These are phyloP conservation scores for Bos indicus DNA, from an alignment of 2,113 vertebrate species.

Conservation along the genomic window DNA sequence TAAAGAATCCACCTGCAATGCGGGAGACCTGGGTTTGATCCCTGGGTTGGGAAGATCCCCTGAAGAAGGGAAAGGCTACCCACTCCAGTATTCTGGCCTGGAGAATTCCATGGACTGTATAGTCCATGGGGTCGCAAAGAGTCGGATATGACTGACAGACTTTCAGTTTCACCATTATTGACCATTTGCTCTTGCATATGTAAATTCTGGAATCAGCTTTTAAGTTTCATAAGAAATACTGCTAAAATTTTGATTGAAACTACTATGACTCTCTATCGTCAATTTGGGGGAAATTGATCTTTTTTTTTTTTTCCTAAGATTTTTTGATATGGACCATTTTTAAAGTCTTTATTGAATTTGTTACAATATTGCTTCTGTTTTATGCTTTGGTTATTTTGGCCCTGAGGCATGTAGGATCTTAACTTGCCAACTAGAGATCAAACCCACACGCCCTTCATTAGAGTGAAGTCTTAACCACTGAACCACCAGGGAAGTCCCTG, in stretches of 20 bases:
- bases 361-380: neutral
- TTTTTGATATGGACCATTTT: neutral
- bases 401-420: neutral
- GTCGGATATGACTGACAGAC: neutral
- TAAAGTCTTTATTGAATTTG: neutral
- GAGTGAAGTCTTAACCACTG: neutral
- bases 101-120: neutral
- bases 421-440: neutral
- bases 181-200: neutral
- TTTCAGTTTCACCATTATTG: neutral
- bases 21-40: neutral
- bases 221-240: neutral
- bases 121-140: neutral
- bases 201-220: slow-evolving; percentile 2
- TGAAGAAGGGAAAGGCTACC: neutral
- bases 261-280: neutral
- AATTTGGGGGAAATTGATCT: neutral
- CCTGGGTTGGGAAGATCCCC: neutral
- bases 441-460: neutral
- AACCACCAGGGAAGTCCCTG: neutral
- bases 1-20: neutral
- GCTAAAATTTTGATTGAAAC: neutral
- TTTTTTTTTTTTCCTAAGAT: neutral
- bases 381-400: neutral
- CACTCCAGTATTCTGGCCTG: neutral